These are phyloP conservation scores for Rhagium mordax DNA, from an alignment of 2,888 invertebrate genomes.

Conservation along the genomic window DNA sequence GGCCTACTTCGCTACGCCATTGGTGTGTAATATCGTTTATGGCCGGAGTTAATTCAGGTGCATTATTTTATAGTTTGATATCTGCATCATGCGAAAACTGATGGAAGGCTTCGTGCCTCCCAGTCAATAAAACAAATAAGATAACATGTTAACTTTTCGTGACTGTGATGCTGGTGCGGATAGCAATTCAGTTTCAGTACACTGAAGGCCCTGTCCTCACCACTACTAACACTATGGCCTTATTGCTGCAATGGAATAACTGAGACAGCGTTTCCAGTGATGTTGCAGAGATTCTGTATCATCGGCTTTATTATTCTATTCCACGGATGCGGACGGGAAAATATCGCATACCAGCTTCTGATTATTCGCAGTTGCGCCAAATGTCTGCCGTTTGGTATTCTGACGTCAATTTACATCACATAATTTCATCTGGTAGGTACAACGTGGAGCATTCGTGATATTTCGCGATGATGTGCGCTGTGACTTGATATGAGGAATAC, in stretches of 20 bases:
- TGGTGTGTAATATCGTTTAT: background rate
- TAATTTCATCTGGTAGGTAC: slow-evolving; percentile 1
- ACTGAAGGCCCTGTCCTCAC: background rate
- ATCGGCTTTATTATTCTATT: background rate
- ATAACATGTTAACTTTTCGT: background rate
- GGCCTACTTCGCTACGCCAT: background rate
- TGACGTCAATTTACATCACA: slow-evolving; percentile 15
- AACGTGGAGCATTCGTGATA: background rate
- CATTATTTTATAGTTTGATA: background rate
- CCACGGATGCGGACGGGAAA: background rate
- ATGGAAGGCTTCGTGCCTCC: background rate
- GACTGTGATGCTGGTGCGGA: background rate
- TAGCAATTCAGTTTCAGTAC: background rate
- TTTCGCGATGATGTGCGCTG: background rate
- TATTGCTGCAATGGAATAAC: background rate
- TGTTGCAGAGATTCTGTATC: background rate
- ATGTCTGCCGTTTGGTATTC: slow-evolving; percentile 15
- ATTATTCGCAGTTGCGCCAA: background rate
- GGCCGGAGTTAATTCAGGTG: background rate
- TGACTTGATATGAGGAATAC: background rate
- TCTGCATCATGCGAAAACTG: background rate
- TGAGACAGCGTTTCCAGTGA: background rate
- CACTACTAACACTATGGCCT: background rate
- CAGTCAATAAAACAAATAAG: background rate
- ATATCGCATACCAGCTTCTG: background rate